Base-by-base conservation (phyloP, 2,888 invertebrate genomes). In the Lithophane leautieri region DNA sequence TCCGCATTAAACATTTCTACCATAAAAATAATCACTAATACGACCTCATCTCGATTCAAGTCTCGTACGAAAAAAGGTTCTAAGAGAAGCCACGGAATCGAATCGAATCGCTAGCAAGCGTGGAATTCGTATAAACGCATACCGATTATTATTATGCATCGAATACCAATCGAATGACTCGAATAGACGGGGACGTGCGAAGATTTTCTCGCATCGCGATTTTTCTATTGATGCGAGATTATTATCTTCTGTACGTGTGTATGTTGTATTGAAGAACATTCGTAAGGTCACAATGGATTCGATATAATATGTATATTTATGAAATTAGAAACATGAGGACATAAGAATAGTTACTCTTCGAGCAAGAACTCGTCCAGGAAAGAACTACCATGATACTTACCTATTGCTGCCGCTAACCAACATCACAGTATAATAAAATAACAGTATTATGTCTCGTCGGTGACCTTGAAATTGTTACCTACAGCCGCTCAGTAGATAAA, bases 121-220 rank as follows among this genome's bases (percentile, higher is more conserved):
- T 84, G 91, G 91, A 91, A 93, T 92, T 92, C 92, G 90, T 93
- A 94, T 94, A 93, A 93, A 91, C 93, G 93, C 92, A 93, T 93
- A 91, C 93, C 93, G 91, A 92, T 92, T 92, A 92, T 91, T 92
- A 93, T 91, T 94, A 93, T 94, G 93, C 93, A 92, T 91, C 90
- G 91, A 92, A 91, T 92, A 84, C 90, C 91, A 83, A 89, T 88
- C 86, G 89, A 89, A 90, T 90, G 89, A 87, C 85, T 89, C 84
- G 85, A 81, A 88, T 87, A 86, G 83, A 82, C 65, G 86, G 54
- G 47, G 82, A 92, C 91, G 92, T 91, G 91, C 89, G 86, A 90
- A 87, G 90, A 90, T 91, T 91, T 86, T 83, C 83, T 82, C 85
- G 78, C 73, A 80, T 83, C 78, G 82, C 88, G 84, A 88, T 90